Base-by-base conservation (phyloP, 2,888 invertebrate species). In the Bembecia ichneumoniformis region DNA sequence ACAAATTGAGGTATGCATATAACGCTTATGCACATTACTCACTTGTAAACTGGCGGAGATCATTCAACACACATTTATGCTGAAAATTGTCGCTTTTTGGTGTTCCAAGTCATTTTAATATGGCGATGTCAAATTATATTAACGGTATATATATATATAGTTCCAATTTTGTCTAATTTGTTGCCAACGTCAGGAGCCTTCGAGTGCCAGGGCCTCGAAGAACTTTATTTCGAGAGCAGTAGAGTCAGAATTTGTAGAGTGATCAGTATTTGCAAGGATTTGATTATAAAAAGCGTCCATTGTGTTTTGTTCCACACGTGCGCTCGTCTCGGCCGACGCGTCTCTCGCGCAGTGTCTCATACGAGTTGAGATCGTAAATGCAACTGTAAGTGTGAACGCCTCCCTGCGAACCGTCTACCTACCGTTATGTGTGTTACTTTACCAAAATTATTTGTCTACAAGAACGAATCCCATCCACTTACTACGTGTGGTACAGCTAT, bases 301-400 rank as follows among this genome's bases (percentile, higher is more conserved):
- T 82, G 71, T 86, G 71, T 86, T 86, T 77, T 83, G 75, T 87
- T 86, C 73, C 86, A 84, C 84, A 77, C 84, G 79, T 77, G 74
- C 81, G n/a, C n/a, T n/a, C n/a, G n/a, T 67, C 72, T 67, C 76
- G 64, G 68, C 77, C 82, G 75, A 73, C 72, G 71, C 77, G 62
- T 64, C 76, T 68, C 73, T 68, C 72, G 68, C 65, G 69, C 84
- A 87, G 87, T 82, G 80, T 78, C 80, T 76, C 78, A 74, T 82
- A 70, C 81, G 81, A 82, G 87, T 86, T 82, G 84, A 86, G 76
- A 81, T 86, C 77, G 72, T 84, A 73, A 76, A 89, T 62, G 75
- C 87, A 70, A 87, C 82, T 87, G 90, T 90, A 88, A 90, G 90
- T 89, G 68, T 71, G 75, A 68, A 63, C 66, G 68, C 68, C 74